Evolutionary conservation across 1,140 invertebrate species (phyloP).

Genomic region (Trialeurodes vaporariorum): DNA sequence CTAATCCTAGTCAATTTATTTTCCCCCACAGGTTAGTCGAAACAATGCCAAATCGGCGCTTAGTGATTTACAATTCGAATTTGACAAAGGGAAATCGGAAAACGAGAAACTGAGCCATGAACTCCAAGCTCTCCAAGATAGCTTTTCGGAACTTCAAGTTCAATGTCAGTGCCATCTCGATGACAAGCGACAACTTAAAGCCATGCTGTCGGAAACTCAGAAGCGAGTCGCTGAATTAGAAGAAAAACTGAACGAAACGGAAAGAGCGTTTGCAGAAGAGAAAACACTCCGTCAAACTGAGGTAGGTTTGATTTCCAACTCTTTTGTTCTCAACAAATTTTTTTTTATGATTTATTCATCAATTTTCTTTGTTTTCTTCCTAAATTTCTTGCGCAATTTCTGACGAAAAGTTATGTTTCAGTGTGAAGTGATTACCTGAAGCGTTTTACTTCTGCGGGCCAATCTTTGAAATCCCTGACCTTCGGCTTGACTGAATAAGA

Average conservation of each 20-base stretch:
- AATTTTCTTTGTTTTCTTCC: no score
- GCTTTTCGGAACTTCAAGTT: conserved; percentile 49
- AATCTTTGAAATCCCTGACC: no score
- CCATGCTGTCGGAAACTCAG: conserved; percentile 51
- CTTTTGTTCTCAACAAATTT: no score
- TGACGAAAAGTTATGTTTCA: no score
- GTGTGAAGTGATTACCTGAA: no score
- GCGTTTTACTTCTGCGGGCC: no score
- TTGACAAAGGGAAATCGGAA: conserved; percentile 58
- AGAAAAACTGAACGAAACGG: conserved; percentile 39
- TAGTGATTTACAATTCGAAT: conserved; percentile 63
- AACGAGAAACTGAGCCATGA: conserved; percentile 54
- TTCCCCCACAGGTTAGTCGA: conserved; percentile 44
- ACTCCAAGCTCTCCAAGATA: conserved; percentile 56
- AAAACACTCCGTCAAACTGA: conserved; percentile 45
- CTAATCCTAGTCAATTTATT: background rate
- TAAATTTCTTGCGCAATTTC: no score
- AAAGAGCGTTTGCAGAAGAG: conserved; percentile 45
- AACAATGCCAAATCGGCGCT: conserved; percentile 72
- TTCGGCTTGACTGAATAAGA: no score
- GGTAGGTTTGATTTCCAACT: conserved; percentile 28
- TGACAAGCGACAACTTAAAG: conserved; percentile 58
- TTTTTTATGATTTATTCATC: no score
- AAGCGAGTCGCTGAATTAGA: conserved; percentile 48
- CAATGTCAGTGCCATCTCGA: conserved; percentile 61